Percentiles rank a stretch among this genome's conserved stretches.
Conservation (phyloP, 2,888 invertebrate genomes). For the Lacanobia wlatinum region DNA sequence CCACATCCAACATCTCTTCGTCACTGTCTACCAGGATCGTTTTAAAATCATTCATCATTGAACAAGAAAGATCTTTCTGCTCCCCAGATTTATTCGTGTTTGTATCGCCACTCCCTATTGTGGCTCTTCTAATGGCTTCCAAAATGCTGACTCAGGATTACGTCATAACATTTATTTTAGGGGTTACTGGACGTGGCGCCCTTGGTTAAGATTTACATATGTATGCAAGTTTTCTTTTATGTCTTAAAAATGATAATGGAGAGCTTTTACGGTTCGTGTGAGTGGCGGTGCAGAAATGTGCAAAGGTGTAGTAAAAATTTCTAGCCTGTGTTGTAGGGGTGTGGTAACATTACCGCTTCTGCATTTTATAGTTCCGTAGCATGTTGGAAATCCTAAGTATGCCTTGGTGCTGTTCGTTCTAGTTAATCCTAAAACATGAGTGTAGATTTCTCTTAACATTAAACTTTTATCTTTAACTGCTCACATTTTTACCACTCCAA, state of each 20-base stretch:
- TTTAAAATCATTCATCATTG: slow-evolving; percentile 88
- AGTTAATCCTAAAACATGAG: background rate
- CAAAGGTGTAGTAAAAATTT: slow-evolving; percentile 19
- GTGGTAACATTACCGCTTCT: slow-evolving; percentile 5
- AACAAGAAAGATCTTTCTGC: slow-evolving; percentile 75
- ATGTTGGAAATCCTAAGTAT: no score
- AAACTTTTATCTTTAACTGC: no score
- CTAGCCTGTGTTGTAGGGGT: background rate
- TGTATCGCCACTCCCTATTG: slow-evolving; percentile 79
- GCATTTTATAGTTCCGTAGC: background rate
- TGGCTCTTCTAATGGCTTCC: slow-evolving; percentile 78
- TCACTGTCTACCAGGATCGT: slow-evolving; percentile 71
- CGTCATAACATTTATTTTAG: slow-evolving; percentile 62
- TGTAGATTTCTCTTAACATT: background rate
- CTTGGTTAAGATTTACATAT: slow-evolving; percentile 58
- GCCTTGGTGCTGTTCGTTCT: no score
- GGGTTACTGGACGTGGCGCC: slow-evolving; percentile 50
- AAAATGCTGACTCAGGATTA: slow-evolving; percentile 71
- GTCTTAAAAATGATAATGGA: slow-evolving; percentile 56
- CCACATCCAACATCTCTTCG: slow-evolving; percentile 38
- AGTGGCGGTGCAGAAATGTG: slow-evolving; percentile 34
- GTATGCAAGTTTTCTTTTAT: slow-evolving; percentile 51
- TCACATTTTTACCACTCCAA: no score
- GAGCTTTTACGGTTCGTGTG: slow-evolving; percentile 38
- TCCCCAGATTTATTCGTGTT: slow-evolving; percentile 82